Evolutionary conservation across 2,888 invertebrate genomes (phyloP).

Genomic region (Serripes groenlandicus): DNA sequence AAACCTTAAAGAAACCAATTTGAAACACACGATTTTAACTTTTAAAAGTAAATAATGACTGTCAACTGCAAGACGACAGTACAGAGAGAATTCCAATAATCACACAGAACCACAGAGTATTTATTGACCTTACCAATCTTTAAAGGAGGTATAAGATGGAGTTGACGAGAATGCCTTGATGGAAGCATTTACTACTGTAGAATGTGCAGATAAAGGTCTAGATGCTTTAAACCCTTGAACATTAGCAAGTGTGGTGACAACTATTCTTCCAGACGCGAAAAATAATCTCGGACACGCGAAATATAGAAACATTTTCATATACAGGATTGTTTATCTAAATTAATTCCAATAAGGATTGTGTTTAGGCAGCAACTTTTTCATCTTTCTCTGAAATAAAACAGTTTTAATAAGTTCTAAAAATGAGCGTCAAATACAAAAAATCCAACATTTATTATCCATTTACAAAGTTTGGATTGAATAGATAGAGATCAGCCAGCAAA

Average conservation of each 20-base stretch:
- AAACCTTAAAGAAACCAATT: too few relatives aligned
- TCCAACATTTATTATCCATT: too few relatives aligned
- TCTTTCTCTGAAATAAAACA: too few relatives aligned
- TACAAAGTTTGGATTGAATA: too few relatives aligned
- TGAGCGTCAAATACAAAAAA: too few relatives aligned
- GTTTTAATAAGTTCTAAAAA: too few relatives aligned
- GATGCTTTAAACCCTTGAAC: not conserved
- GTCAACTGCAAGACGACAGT: too few relatives aligned
- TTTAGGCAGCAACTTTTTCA: too few relatives aligned
- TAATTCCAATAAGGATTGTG: too few relatives aligned
- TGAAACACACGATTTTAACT: too few relatives aligned
- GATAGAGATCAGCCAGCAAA: too few relatives aligned
- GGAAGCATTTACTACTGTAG: not conserved
- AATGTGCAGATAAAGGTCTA: not conserved
- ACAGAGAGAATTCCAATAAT: not conserved
- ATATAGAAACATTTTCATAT: not conserved
- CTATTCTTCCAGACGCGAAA: not conserved
- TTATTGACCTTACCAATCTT: slow-evolving; percentile 10
- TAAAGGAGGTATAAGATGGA: not conserved
- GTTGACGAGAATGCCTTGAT: not conserved
- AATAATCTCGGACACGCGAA: not conserved
- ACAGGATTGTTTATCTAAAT: too few relatives aligned
- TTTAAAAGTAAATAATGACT: not conserved
- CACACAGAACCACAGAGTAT: slow-evolving; percentile 10
- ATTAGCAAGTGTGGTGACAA: not conserved